Conservation (phyloP, 2,113 vertebrate genomes). For the Prunella himalayana region DNA sequence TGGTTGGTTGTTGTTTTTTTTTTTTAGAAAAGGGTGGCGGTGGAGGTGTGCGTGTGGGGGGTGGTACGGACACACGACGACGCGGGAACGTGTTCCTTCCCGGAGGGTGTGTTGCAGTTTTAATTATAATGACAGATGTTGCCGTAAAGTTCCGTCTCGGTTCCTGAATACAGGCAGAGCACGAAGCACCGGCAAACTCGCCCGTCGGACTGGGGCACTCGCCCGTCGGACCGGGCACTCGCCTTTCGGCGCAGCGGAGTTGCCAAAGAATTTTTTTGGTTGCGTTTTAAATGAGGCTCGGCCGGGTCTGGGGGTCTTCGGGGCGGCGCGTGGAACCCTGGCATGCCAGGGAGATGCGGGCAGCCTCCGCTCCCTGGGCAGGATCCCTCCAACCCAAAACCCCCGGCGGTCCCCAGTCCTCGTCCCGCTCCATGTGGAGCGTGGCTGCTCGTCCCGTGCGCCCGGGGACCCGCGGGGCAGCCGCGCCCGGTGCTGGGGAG, state of each 20-base stretch:
- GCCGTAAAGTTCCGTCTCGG: constrained; percentile 19
- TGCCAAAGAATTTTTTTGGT: constrained; percentile 13
- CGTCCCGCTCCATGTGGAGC: background rate
- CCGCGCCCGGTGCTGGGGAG: background rate
- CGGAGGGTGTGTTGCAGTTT: constrained; percentile 21
- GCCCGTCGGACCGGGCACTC: background rate
- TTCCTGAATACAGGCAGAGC: constrained; percentile 47
- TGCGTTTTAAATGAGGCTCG: background rate
- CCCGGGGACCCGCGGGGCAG: background rate
- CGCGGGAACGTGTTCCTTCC: background rate
- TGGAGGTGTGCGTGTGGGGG: background rate
- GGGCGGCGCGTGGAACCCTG: background rate
- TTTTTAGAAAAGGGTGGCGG: background rate
- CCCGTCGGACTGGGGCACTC: background rate
- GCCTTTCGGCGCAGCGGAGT: background rate
- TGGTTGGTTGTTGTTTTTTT: background rate
- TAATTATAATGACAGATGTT: constrained; percentile 59
- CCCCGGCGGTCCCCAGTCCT: background rate
- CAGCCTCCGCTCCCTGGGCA: background rate
- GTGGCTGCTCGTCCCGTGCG: background rate
- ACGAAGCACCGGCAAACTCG: background rate
- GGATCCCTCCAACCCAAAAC: background rate
- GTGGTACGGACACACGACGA: background rate
- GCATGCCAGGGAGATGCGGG: background rate
- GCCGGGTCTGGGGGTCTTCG: background rate